Evolutionary conservation across 2,113 vertebrate genomes (phyloP).

Genomic region (Microcebus lehilahytsara): DNA sequence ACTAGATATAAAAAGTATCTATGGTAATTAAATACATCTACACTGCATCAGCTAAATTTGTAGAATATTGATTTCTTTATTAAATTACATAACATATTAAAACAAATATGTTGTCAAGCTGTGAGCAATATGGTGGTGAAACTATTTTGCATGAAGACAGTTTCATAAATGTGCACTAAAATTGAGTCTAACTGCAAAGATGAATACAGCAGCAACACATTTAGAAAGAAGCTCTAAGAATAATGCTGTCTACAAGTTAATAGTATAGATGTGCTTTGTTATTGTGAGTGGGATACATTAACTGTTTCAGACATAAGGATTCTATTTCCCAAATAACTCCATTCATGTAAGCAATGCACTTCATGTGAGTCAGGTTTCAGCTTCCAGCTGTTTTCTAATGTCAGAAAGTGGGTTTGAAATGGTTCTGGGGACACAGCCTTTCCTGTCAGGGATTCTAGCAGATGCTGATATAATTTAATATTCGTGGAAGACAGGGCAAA

Average conservation of each 20-base stretch:
- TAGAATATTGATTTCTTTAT: not conserved
- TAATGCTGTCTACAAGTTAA: conserved; percentile 56
- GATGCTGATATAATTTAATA: conserved; percentile 80
- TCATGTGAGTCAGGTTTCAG: not conserved
- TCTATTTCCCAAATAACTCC: not conserved
- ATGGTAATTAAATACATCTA: not conserved
- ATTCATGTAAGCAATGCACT: not conserved
- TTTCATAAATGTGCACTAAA: not conserved
- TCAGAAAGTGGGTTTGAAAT: conserved; percentile 51
- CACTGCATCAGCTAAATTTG: not conserved
- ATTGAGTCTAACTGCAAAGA: not conserved
- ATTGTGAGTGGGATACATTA: not conserved
- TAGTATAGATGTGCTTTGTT: conserved; percentile 5
- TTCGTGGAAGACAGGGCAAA: conserved; percentile 78
- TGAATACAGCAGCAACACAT: not conserved
- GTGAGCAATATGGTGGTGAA: not conserved
- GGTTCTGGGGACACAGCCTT: conserved; percentile 62
- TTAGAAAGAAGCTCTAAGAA: conserved; percentile 22
- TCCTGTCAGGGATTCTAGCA: conserved; percentile 69
- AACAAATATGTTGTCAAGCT: not conserved
- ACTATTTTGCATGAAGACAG: not conserved
- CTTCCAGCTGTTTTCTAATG: conserved; percentile 62
- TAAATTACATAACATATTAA: conserved; percentile 29
- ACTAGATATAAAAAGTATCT: not conserved
- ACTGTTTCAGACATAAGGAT: conserved; percentile 28